These are phyloP conservation scores for Physella acuta DNA, from an alignment of 1,140 invertebrate genomes.

Conservation along the genomic window DNA sequence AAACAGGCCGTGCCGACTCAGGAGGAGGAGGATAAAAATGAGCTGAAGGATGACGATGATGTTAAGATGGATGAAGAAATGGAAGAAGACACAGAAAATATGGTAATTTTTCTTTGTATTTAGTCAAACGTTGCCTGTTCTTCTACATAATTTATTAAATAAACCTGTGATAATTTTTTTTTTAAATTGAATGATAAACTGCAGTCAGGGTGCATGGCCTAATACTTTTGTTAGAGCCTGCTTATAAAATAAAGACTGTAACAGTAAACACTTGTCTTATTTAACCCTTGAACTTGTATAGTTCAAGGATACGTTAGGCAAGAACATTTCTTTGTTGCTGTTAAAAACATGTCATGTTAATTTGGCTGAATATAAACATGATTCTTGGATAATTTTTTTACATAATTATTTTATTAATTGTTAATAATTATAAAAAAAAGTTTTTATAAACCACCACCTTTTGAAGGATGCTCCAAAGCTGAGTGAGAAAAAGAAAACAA, in stretches of 20 bases:
- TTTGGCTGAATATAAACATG: not conserved
- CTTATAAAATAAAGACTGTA: not conserved
- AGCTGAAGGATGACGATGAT: slow-evolving; percentile 40
- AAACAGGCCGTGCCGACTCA: slow-evolving; percentile 66
- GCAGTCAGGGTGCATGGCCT: not conserved
- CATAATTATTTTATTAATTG: not conserved
- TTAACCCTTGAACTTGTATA: slow-evolving; percentile 1
- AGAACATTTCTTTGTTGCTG: not conserved
- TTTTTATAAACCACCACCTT: no score
- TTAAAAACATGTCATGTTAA: not conserved
- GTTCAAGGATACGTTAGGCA: not conserved
- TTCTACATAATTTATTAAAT: not conserved
- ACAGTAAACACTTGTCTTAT: not conserved
- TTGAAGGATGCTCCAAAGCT: slow-evolving; percentile 23
- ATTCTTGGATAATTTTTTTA: not conserved
- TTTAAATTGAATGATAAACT: not conserved
- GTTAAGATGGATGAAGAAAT: slow-evolving; percentile 45
- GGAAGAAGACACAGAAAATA: slow-evolving; percentile 20
- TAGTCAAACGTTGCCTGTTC: not conserved
- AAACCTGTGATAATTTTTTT: not conserved
- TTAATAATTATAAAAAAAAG: not conserved
- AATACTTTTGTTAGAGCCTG: not conserved
- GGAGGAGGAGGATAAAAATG: slow-evolving; percentile 42
- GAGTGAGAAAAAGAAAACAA: slow-evolving; percentile 29
- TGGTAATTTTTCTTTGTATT: no score